Conservation (phyloP, 2,113 vertebrate species). For the Gymnogyps californianus region DNA sequence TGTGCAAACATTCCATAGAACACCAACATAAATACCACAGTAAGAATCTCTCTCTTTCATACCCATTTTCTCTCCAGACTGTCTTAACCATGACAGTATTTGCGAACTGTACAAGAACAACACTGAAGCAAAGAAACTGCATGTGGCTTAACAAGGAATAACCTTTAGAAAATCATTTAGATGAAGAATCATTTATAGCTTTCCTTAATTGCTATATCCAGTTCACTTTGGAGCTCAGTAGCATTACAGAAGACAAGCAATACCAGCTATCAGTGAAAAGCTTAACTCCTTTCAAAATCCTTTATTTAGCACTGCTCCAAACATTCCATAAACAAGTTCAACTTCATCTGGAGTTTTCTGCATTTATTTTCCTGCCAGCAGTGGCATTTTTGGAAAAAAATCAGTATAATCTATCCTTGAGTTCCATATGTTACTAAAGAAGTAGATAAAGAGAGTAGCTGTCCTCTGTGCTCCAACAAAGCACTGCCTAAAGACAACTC, state of each 20-base stretch:
- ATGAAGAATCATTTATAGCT: background rate
- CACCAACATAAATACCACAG: background rate
- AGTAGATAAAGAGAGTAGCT: background rate
- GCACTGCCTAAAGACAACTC: background rate
- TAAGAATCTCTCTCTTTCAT: background rate
- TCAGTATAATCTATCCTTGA: background rate
- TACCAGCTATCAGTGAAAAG: background rate
- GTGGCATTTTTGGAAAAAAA: background rate
- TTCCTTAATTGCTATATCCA: background rate
- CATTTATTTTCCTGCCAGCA: background rate
- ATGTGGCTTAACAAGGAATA: background rate
- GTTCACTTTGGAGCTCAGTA: background rate
- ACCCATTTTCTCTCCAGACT: background rate
- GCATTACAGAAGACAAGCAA: background rate
- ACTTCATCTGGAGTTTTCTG: background rate
- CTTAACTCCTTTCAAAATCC: background rate
- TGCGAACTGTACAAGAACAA: background rate
- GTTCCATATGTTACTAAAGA: background rate
- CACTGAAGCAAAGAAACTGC: background rate
- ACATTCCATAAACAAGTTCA: background rate
- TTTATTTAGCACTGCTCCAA: background rate
- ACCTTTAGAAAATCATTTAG: conserved; percentile 19
- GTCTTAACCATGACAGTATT: background rate
- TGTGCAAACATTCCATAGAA: background rate
- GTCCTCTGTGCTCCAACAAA: background rate